Evolutionary conservation across 2,888 invertebrate species (phyloP), one percentile per base, ranked within the genome.

Genomic region (Seladonia tumulorum): DNA sequence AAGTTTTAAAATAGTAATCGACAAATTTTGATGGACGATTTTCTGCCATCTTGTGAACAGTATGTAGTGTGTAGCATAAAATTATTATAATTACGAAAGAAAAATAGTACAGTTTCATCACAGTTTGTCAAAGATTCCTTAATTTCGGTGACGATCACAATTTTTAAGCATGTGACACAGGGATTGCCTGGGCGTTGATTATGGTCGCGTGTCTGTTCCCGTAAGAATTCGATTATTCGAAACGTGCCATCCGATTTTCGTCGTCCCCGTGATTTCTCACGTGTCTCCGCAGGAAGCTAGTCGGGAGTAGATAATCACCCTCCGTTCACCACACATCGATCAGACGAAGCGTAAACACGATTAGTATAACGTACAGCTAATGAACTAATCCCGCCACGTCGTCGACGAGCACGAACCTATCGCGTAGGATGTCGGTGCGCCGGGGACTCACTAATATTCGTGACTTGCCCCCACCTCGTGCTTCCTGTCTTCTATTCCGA

Each of bases 301-400:
- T 85, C 83, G 85, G 81, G 85, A 86, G 83, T 85, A 80, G 88
- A 87, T 88, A 88, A 91, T 89, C 88, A 79, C 83, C 85, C 81
- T 86, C 87, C 81, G 82, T 73, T 89, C 87, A 82, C 85, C 82
- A 86, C 87, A 85, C 90, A 88, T 90, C 91, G 89, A 90, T 92
- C 91, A 91, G 88, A 79, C 87, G 82, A 83, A 89, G 91, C 90
- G 91, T 92, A 91, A 93, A 93, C 91, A 89, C 91, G 93, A 94
- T 94, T 92, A 93, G 92, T 93, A 93, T 92, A 91, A 90, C 90
- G 87, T 90, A 90, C 88, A 90, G 89, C 90, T 92, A 92, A 92
- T 91, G 91, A 92, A 89, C 92, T 94, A 92, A 93, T 93, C 93
- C 91, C 71, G 83, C 81, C 83, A 86, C 83, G 90, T 89, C 90